These are phyloP conservation scores for Dreissena polymorpha DNA, from an alignment of 1,140 invertebrate species.

Conservation along the genomic window DNA sequence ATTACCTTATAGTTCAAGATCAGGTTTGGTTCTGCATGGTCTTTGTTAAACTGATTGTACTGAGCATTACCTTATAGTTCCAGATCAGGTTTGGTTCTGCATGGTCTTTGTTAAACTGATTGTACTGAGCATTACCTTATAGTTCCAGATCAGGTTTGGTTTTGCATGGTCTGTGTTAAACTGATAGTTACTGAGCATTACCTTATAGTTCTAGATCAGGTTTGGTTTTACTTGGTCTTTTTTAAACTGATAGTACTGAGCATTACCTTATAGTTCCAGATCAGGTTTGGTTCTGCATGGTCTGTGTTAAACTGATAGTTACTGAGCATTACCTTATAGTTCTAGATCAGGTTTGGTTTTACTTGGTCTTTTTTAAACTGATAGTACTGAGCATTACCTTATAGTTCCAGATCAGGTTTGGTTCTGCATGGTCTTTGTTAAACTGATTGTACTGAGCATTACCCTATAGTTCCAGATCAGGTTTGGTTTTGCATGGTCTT, in stretches of 20 bases:
- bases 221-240: constrained; percentile 97
- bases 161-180: constrained; percentile 97
- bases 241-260: constrained; percentile 94
- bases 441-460: constrained; percentile 92
- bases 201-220: constrained; percentile 99
- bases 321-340: constrained; percentile 88
- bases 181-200: constrained; percentile 87
- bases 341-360: constrained; percentile 98
- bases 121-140: constrained; percentile 90
- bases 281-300: constrained; percentile 97
- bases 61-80: constrained; percentile 92
- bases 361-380: constrained; percentile 97
- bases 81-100: constrained; percentile 98
- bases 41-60: constrained; percentile 97
- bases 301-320: constrained; percentile 97
- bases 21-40: constrained; percentile 97
- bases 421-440: constrained; percentile 94
- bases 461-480: constrained; percentile 99
- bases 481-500: constrained; percentile 97
- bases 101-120: constrained; percentile 97
- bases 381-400: constrained; percentile 90
- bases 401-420: constrained; percentile 99
- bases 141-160: constrained; percentile 99
- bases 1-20: constrained; percentile 98
- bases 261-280: constrained; percentile 97